Evolutionary conservation across 92 coral and sea anemone genomes (phyloP).

Genomic region (Plumapathes pennacea): DNA sequence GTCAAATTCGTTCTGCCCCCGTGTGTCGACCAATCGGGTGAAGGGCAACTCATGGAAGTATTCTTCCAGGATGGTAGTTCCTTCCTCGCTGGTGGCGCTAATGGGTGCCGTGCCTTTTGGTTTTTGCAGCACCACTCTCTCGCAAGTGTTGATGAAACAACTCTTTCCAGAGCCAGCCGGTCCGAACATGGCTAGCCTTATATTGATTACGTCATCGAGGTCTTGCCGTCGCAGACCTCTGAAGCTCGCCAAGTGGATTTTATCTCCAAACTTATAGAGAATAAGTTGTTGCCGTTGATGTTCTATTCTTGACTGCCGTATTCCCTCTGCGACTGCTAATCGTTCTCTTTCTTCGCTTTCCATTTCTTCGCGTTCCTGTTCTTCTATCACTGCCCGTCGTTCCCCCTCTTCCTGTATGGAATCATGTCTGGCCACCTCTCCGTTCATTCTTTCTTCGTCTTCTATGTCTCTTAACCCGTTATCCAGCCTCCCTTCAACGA

Average conservation of each 20-base stretch:
- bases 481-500: background rate
- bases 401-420: conserved; percentile 14
- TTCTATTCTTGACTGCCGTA: conserved; percentile 12
- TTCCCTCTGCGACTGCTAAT: conserved; percentile 16
- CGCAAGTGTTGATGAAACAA: conserved; percentile 62
- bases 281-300: conserved; percentile 29
- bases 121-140: conserved; percentile 30
- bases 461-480: conserved; percentile 11
- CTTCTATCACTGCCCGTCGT: conserved; percentile 8
- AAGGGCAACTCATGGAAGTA: conserved; percentile 49
- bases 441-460: conserved; percentile 37
- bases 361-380: conserved; percentile 9
- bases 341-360: conserved; percentile 33
- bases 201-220: no score
- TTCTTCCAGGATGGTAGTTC: conserved; percentile 47
- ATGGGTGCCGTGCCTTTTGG: conserved; percentile 44
- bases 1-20: conserved; percentile 46
- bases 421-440: conserved; percentile 1
- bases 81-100: conserved; percentile 38
- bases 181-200: conserved; percentile 66
- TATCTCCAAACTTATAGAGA: conserved; percentile 50
- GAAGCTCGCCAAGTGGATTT: conserved; percentile 43
- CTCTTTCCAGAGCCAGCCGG: conserved; percentile 69
- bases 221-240: conserved; percentile 22
- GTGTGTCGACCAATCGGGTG: conserved; percentile 57